A percentile compares a stretch with the other conserved stretches of the same genome.
phyloP scores from a whole-genome alignment of 2,888 invertebrate species.

The Sabatieria punctata region DNA sequence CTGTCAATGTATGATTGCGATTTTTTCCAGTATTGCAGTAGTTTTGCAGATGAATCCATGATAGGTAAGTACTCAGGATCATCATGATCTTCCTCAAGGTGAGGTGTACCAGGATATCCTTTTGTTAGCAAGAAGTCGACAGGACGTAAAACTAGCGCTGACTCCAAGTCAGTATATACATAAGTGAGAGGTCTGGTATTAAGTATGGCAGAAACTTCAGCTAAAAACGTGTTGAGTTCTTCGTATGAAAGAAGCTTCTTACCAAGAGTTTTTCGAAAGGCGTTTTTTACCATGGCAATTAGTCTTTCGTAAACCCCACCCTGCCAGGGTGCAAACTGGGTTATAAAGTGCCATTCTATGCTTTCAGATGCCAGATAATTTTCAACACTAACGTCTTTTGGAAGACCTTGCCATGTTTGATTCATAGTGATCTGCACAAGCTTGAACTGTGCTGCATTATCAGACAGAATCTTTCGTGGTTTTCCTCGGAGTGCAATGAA shows the following conservation, averaged over 20 bases:
- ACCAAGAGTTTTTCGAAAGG: neutral
- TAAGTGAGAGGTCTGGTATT: neutral
- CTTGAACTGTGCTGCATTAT: neutral
- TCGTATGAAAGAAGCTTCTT: neutral
- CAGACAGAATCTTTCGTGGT: neutral
- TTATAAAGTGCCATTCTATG: neutral
- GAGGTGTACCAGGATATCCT: no score
- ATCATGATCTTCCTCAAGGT: no score
- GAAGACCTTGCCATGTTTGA: no score
- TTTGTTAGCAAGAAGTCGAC: no score
- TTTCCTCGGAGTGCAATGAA: neutral
- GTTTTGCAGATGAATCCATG: no score
- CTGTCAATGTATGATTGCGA: neutral
- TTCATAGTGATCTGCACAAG: neutral
- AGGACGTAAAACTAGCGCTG: no score
- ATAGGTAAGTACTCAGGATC: no score
- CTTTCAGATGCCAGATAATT: neutral
- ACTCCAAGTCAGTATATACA: neutral
- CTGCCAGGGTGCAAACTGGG: no score
- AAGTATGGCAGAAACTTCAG: neutral
- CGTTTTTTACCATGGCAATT: neutral
- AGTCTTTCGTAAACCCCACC: constrained; percentile 2
- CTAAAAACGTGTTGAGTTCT: neutral
- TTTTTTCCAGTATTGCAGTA: neutral
- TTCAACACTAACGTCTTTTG: no score